Evolutionary conservation across 2,113 vertebrate species (phyloP).

Genomic region (Pyrgilauda ruficollis): DNA sequence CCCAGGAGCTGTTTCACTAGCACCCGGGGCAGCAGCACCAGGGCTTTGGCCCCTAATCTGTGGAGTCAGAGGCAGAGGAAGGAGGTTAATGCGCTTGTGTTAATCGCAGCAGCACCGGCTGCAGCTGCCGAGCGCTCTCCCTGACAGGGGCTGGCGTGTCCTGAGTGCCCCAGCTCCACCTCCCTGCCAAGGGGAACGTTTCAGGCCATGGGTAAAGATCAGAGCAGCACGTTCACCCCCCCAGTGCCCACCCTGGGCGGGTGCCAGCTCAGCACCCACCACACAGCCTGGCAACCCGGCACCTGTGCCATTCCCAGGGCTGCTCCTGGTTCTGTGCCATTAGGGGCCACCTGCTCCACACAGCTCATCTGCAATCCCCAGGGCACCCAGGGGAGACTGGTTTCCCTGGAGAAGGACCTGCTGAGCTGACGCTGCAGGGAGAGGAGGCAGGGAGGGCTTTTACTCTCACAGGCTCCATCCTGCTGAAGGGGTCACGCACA

Average conservation of each 20-base stretch:
- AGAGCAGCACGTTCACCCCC: rapidly evolving
- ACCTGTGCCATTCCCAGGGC: not conserved
- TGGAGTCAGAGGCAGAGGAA: not conserved
- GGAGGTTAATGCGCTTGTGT: not conserved
- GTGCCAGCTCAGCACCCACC: not conserved
- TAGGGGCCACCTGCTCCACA: not conserved
- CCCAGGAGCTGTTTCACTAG: not conserved
- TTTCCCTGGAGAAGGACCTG: not conserved
- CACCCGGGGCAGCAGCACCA: not conserved
- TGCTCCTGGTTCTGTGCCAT: not conserved
- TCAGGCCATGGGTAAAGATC: not conserved
- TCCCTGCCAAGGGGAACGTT: not conserved
- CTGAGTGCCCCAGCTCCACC: not conserved
- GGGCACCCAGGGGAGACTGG: not conserved
- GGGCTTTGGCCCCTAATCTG: not conserved
- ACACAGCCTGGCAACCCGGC: not conserved
- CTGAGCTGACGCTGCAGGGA: not conserved
- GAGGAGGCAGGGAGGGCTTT: not conserved
- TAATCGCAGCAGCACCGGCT: not conserved
- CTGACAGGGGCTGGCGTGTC: not conserved
- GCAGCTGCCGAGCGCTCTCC: not conserved
- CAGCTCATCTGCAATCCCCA: not conserved
- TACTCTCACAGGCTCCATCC: not conserved
- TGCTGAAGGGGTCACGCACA: not conserved
- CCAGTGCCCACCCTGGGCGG: rapidly evolving